Conservation (phyloP, 1,140 invertebrate species). For the Drosophila sechellia region DNA sequence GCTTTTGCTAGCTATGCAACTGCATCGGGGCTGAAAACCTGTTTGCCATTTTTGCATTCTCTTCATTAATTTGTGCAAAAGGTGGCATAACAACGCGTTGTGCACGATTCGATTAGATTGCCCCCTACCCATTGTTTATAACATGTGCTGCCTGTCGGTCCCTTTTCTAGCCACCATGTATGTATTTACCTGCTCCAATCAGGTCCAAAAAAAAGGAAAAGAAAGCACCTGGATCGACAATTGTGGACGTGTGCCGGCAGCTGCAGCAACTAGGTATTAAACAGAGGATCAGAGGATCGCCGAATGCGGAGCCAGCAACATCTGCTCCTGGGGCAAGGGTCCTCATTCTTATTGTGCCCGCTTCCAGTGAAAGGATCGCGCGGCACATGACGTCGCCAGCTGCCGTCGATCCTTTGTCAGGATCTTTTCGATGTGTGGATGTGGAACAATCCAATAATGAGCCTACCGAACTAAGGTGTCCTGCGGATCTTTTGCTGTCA, state of each 20-base stretch:
- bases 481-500: neutral
- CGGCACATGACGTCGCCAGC: conserved; percentile 48
- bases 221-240: conserved; percentile 25
- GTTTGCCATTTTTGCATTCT: conserved; percentile 68
- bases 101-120: conserved; percentile 57
- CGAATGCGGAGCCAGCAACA: conserved; percentile 42
- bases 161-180: neutral
- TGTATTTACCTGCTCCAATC: conserved; percentile 53
- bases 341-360: conserved; percentile 45
- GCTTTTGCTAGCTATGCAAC: conserved; percentile 48
- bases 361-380: conserved; percentile 45
- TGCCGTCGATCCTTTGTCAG: conserved; percentile 33
- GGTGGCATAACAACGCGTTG: conserved; percentile 65
- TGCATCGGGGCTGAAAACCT: conserved; percentile 55
- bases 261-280: conserved; percentile 49
- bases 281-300: conserved; percentile 31
- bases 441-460: conserved; percentile 14
- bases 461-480: neutral
- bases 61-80: conserved; percentile 58
- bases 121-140: conserved; percentile 54
- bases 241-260: conserved; percentile 72
- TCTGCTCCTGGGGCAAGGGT: conserved; percentile 29
- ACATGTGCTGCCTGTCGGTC: conserved; percentile 50
- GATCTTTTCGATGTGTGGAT: conserved; percentile 8
- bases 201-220: conserved; percentile 15